Evolutionary conservation across 2,888 invertebrate species (phyloP), one percentile per base, ranked within the genome.

Genomic region (Panopea generosa): DNA sequence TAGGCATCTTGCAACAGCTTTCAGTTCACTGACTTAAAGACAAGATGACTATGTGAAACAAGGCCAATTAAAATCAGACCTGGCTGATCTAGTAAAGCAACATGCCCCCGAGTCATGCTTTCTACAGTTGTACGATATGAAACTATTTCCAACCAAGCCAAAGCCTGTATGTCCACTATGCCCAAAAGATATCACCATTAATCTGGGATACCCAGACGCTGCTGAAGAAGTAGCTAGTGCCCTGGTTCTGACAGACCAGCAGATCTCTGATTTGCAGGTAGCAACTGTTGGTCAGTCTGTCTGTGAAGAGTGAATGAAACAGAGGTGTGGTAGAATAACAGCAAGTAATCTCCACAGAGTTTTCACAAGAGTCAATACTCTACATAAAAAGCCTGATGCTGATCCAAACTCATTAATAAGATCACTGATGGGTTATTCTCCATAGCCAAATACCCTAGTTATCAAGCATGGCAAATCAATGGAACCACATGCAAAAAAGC

Each of bases 401-500:
- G 60, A 60, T 27, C 47, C 60, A 49, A 47, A 47, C 18, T 6
- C 47, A 14, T 26, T 60, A 16, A 29, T 60, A 6, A 47, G 33
- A 16, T 26, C 49, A 1, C 18, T 60, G 2, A 60, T 60, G 60
- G 49, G 60, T 2, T 60, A 47, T 26, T 27, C 26, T n/a, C 18
- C 45, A 4, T 11, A 60, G n/a, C 27, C 27, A 18, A 38, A 27
- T 27, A 38, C 29, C 14, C 6, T 26, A 1, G 55, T 43, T 2
- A 55, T 65, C 16, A 65, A 65, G 18, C 65, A 65, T 20, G 65
- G 65, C 16, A 43, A 40, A 22, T 27, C 40, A 27, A 33, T 63
- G 53, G 63, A 63, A 20, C 52, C 63, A 22, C 53, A 53, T 53
- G 63, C 63, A 7, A 63, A 63, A 24, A 18, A 26, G 53, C 7